These are phyloP conservation scores for Isaurus tuberculatus DNA, from an alignment of 92 coral and sea anemone species.

Conservation along the genomic window DNA sequence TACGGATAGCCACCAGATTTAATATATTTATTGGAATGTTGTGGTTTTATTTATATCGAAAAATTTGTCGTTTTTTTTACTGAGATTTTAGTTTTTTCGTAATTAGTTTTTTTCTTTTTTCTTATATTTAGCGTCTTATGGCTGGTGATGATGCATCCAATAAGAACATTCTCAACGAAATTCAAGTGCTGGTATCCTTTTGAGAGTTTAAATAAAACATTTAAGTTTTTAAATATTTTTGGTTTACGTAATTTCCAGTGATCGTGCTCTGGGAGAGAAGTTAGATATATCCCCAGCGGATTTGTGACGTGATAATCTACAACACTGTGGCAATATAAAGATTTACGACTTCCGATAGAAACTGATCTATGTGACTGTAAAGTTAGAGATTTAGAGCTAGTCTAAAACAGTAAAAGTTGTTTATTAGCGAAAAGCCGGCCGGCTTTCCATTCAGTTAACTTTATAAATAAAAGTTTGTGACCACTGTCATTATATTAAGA, in stretches of 20 bases:
- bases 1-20: constrained; percentile 31
- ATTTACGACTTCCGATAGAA: neutral
- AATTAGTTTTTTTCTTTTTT: neutral
- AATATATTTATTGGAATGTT: constrained; percentile 9
- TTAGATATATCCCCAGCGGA: neutral
- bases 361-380: neutral
- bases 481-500: no score
- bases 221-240: neutral
- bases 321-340: neutral
- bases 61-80: neutral
- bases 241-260: neutral
- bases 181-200: constrained; percentile 95
- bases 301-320: neutral
- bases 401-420: no score
- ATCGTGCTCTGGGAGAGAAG: neutral
- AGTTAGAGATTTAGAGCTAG: no score
- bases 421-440: neutral
- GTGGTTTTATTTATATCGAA: neutral
- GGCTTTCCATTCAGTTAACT: no score
- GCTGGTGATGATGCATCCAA: constrained; percentile 98
- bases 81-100: neutral
- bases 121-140: constrained; percentile 85
- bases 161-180: constrained; percentile 88
- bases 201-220: neutral
- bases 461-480: no score